A percentile compares a stretch with the other conserved stretches of the same genome.
These are phyloP conservation scores for Palythoa caribaeorum DNA, from an alignment of 92 coral and sea anemone genomes.

Conservation along the genomic window DNA sequence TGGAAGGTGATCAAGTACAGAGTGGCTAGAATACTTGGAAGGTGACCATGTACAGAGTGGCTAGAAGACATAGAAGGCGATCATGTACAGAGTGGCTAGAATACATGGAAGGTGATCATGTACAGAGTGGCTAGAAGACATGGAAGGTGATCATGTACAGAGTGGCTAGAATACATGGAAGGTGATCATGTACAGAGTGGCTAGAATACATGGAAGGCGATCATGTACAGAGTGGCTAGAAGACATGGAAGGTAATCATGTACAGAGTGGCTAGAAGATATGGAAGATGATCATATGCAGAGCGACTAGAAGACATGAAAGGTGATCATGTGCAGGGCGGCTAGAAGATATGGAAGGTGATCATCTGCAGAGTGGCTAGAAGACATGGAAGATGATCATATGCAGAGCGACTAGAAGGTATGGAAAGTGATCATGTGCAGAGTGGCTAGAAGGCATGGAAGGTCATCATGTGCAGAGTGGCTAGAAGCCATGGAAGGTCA, in stretches of 20 bases:
- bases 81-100: too few relatives aligned
- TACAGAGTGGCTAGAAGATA: neutral
- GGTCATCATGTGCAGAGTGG: neutral
- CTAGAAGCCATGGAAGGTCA: neutral
- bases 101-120: neutral
- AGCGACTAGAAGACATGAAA: neutral
- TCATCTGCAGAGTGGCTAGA: neutral
- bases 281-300: too few relatives aligned
- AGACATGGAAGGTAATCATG: neutral
- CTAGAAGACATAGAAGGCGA: too few relatives aligned
- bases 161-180: neutral
- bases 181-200: neutral
- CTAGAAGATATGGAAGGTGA: neutral
- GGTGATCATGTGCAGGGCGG: neutral
- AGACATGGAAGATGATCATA: neutral
- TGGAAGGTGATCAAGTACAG: too few relatives aligned
- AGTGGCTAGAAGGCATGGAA: neutral
- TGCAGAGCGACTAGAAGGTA: neutral
- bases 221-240: neutral
- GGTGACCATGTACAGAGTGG: too few relatives aligned
- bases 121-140: neutral
- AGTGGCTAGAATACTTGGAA: neutral
- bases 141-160: too few relatives aligned
- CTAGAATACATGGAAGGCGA: neutral
- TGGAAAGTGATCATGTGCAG: neutral